Evolutionary conservation across 2,888 invertebrate species (phyloP).

Genomic region (Pantelozetes paolii): DNA sequence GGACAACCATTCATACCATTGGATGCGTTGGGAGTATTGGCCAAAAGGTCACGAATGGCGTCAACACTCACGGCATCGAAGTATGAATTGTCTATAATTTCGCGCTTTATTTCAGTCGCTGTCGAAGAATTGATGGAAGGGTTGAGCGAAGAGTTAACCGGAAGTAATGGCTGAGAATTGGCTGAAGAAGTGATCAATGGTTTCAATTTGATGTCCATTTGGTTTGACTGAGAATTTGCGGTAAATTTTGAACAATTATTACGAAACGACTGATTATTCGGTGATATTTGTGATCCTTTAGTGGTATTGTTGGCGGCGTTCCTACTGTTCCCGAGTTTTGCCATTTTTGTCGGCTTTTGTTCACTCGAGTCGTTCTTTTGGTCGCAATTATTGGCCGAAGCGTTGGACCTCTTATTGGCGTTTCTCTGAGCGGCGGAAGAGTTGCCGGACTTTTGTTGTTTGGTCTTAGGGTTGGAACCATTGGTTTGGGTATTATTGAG

Average conservation of each 20-base stretch:
- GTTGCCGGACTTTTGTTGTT: slow-evolving; percentile 13
- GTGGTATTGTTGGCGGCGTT: background rate
- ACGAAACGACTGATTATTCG: background rate
- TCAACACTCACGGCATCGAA: slow-evolving; percentile 19
- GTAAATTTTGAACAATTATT: slow-evolving; percentile 10
- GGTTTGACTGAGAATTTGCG: background rate
- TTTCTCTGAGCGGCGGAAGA: background rate
- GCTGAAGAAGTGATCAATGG: background rate
- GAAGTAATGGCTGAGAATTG: background rate
- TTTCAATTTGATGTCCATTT: slow-evolving; percentile 29
- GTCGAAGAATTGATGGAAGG: background rate
- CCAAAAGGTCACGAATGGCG: background rate
- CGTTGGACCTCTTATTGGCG: slow-evolving; percentile 1
- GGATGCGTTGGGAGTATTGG: slow-evolving; percentile 1
- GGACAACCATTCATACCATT: background rate
- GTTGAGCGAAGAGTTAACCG: no score
- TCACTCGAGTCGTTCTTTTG: slow-evolving; percentile 1
- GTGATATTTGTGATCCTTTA: background rate
- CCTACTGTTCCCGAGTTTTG: slow-evolving; percentile 6
- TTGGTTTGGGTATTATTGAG: slow-evolving; percentile 12
- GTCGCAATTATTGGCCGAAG: background rate
- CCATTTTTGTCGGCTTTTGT: slow-evolving; percentile 14
- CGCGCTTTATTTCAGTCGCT: slow-evolving; percentile 2
- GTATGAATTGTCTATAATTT: slow-evolving; percentile 21
- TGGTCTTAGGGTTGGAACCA: slow-evolving; percentile 11